A percentile compares a stretch with the other conserved stretches of the same genome.
These are phyloP conservation scores for Paramisgurnus dabryanus DNA, from an alignment of 2,113 vertebrate species.

Conservation along the genomic window DNA sequence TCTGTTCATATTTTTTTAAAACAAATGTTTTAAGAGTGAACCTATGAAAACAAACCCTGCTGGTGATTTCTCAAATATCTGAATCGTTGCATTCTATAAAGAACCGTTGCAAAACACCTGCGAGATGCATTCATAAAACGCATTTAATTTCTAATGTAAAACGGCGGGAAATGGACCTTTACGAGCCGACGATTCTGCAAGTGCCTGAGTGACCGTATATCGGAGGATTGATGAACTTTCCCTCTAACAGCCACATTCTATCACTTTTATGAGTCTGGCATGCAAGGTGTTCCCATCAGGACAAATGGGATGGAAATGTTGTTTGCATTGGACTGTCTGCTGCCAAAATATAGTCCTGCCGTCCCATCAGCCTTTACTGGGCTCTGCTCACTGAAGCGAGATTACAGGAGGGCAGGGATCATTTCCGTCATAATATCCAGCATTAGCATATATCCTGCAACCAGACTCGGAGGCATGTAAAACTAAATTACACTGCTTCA, in stretches of 20 bases:
- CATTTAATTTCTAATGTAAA: constrained; percentile 48
- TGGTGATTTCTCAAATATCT: constrained; percentile 37
- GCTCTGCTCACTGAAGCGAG: constrained; percentile 38
- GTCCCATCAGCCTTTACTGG: constrained; percentile 17
- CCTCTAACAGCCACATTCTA: constrained; percentile 33
- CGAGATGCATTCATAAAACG: constrained; percentile 17
- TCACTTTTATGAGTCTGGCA: constrained; percentile 43
- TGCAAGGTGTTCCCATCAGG: constrained; percentile 16
- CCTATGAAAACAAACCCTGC: constrained; percentile 33
- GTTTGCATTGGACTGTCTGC: constrained; percentile 34
- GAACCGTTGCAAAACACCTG: constrained; percentile 33
- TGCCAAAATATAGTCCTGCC: constrained; percentile 25
- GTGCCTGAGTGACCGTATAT: constrained; percentile 19
- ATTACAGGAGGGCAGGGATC: constrained; percentile 35
- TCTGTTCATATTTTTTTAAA: constrained; percentile 41
- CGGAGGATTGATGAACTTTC: constrained; percentile 35
- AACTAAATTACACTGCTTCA: not conserved
- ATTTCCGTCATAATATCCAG: constrained; percentile 43
- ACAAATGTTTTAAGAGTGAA: constrained; percentile 45
- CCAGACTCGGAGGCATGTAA: constrained; percentile 25
- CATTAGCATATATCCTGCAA: constrained; percentile 36
- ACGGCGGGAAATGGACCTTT: constrained; percentile 31
- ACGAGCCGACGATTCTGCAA: constrained; percentile 41
- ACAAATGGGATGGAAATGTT: constrained; percentile 51
- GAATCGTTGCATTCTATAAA: constrained; percentile 40